These are phyloP conservation scores for Oscheius sp. DNA, from an alignment of 2,888 invertebrate species.

Conservation along the genomic window DNA sequence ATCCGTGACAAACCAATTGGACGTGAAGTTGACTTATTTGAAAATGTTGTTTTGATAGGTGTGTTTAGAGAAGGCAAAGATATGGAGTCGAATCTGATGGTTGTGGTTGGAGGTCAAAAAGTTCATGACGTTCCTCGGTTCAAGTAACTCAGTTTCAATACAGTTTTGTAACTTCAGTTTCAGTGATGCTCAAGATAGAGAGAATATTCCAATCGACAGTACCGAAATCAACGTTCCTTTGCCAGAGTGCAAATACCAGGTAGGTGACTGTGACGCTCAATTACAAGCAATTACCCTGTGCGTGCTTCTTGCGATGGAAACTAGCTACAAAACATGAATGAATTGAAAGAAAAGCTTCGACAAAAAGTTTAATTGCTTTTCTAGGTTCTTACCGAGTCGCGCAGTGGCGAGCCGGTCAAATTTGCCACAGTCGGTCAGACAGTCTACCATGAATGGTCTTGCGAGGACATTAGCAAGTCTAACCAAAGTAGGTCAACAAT, in stretches of 20 bases:
- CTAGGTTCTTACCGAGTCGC: slow-evolving; percentile 51
- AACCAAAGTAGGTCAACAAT: slow-evolving; percentile 24
- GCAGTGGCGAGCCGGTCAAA: slow-evolving; percentile 60
- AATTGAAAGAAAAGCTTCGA: slow-evolving; percentile 11
- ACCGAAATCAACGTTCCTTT: slow-evolving; percentile 58
- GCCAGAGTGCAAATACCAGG: slow-evolving; percentile 60
- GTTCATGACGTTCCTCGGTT: neutral
- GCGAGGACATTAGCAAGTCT: slow-evolving; percentile 40
- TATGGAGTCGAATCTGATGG: slow-evolving; percentile 47
- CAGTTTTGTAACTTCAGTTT: neutral
- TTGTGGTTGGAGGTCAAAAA: slow-evolving; percentile 41
- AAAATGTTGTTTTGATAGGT: neutral
- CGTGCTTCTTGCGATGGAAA: slow-evolving; percentile 9
- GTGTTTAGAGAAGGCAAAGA: slow-evolving; percentile 48
- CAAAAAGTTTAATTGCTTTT: slow-evolving; percentile 19
- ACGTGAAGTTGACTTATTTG: slow-evolving; percentile 49
- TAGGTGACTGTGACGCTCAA: slow-evolving; percentile 2
- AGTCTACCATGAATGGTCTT: slow-evolving; percentile 69
- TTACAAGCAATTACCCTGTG: slow-evolving; percentile 26
- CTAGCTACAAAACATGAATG: slow-evolving; percentile 12
- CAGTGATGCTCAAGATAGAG: neutral
- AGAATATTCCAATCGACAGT: slow-evolving; percentile 3
- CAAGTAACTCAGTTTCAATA: neutral
- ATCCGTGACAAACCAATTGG: slow-evolving; percentile 60
- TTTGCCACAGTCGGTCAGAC: slow-evolving; percentile 66